Evolutionary conservation across 2,888 invertebrate genomes (phyloP), one percentile per base, ranked within the genome.

Genomic region (Mechanitis mazaeus): DNA sequence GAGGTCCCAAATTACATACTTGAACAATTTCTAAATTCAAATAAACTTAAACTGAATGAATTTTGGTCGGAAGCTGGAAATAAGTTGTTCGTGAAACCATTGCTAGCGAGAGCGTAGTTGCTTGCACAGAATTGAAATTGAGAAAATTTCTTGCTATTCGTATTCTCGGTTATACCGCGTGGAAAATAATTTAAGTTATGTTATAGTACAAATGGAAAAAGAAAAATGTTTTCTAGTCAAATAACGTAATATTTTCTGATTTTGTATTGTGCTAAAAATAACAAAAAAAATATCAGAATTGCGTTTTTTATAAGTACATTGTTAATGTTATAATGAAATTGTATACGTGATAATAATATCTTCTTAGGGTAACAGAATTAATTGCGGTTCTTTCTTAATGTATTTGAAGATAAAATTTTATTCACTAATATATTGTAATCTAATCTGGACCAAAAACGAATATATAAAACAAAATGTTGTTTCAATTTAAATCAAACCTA

Each of bases 371-470:
- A 55, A 33, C 59, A 60, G 63, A 63, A 63, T 67, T 56, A 60
- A 65, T 64, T 38, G 58, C 58, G 67, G 61, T 65, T 60, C 50
- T 46, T 53, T 50, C 58, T 12, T 61, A 61, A 67, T 64, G 61
- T 65, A 67, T 63, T 50, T 58, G 59, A 60, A 33, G 53, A 64
- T 60, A 56, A 60, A 60, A 61, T 65, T 61, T 61, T 58, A 57
- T 63, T 64, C 61, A 58, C 61, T 56, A 56, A 65, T 65, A 58
- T 63, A 60, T 63, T 42, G 42, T 42, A 42, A 42, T 42, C 42
- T 42, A 42, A 42, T 42, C 42, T 42, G 35, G 35, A 35, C 35
- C 35, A 35, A 3, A 35, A 35, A 35, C 3, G 6, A 5, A 35
- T 35, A 35, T 35, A 35, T 5, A 42, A 7, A 42, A 47, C n/a